These are phyloP conservation scores for Latrodectus hesperus DNA, from an alignment of 2,888 invertebrate species.

Conservation along the genomic window DNA sequence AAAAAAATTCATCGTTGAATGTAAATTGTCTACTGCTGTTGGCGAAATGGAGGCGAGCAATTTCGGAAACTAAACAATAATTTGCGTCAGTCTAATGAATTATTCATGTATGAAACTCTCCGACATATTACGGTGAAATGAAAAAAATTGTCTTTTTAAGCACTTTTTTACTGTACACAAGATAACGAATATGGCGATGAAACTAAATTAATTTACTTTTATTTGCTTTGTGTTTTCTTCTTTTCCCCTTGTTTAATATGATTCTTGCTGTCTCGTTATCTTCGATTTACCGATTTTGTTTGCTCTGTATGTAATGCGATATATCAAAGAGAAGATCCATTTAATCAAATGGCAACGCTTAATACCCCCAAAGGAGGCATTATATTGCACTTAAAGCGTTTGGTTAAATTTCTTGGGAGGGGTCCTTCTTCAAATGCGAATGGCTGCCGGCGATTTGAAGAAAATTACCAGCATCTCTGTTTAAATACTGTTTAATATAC, in stretches of 20 bases:
- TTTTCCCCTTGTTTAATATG: not conserved
- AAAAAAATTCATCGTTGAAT: not conserved
- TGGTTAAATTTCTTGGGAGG: not conserved
- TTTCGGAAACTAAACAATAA: constrained; percentile 25
- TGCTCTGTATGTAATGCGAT: not conserved
- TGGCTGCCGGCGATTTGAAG: not conserved
- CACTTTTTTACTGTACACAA: not conserved
- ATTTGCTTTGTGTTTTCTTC: not conserved
- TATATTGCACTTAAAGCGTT: constrained; percentile 7
- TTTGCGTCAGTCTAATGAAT: constrained; percentile 43
- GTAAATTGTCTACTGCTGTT: not conserved
- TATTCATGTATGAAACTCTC: constrained; percentile 42
- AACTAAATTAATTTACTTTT: constrained; percentile 32
- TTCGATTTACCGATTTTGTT: constrained; percentile 18
- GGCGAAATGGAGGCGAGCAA: not conserved
- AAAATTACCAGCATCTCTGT: not conserved
- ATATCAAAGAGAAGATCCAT: not conserved
- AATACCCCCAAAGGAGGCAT: constrained; percentile 8
- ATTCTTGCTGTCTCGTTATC: constrained; percentile 12
- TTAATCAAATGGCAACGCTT: constrained; percentile 9
- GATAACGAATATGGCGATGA: constrained; percentile 1
- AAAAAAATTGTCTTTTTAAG: not conserved
- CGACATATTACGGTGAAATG: not conserved
- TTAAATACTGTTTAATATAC: too few species aligned
- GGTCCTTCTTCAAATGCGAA: not conserved